Conservation (phyloP, 2,797 vertebrate genomes). For the Avahi laniger region DNA sequence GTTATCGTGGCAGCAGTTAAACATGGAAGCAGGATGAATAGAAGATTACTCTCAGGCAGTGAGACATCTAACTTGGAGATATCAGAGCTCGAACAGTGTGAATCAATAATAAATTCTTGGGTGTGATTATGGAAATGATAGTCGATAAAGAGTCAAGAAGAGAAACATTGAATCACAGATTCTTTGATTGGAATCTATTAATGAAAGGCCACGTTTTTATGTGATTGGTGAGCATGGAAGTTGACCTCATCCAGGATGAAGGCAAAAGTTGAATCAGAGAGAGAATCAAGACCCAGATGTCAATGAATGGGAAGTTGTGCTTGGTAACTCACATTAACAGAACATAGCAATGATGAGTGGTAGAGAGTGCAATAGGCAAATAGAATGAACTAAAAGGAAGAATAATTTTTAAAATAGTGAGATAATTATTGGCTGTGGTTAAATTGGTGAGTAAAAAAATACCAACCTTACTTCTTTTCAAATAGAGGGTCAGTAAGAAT, state of each 20-base stretch:
- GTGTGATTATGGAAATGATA: neutral
- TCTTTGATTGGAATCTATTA: neutral
- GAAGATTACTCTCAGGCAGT: neutral
- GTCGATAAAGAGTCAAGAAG: neutral
- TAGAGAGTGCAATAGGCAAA: neutral
- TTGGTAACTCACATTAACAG: no score
- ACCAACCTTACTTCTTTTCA: neutral
- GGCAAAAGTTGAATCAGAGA: neutral
- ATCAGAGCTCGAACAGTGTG: neutral
- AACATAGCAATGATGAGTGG: neutral
- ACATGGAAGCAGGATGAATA: neutral
- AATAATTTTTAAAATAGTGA: neutral
- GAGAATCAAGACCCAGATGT: neutral
- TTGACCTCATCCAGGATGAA: neutral
- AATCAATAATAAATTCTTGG: neutral
- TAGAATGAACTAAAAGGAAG: neutral
- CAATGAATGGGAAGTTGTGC: neutral
- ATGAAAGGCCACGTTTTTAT: neutral
- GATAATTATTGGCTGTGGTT: neutral
- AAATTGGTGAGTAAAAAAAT: neutral
- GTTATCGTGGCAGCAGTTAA: neutral
- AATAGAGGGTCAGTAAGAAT: neutral
- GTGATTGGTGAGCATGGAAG: neutral
- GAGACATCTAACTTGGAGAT: neutral
- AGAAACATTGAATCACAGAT: neutral